These are phyloP conservation scores for Orthosia gracilis DNA, from an alignment of 2,888 invertebrate species.

Conservation along the genomic window DNA sequence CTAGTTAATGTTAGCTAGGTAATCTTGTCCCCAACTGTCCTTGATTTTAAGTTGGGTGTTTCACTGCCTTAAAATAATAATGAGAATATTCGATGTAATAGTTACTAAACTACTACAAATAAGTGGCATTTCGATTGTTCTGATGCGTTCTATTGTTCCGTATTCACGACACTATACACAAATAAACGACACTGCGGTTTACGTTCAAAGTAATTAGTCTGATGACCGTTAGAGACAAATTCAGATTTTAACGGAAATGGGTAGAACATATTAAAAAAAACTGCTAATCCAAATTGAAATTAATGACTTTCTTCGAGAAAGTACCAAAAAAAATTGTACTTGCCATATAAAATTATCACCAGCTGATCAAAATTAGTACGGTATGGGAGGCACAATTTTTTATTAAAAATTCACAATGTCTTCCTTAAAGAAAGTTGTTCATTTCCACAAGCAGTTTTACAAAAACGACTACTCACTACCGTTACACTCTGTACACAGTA, in stretches of 20 bases:
- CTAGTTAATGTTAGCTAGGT: constrained; percentile 91
- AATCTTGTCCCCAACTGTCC: constrained; percentile 91
- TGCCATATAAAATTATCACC: too few relatives aligned
- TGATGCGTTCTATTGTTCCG: constrained; percentile 78
- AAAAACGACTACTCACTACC: too few relatives aligned
- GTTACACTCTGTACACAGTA: constrained; percentile 28
- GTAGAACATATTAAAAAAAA: too few relatives aligned
- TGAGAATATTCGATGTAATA: constrained; percentile 85
- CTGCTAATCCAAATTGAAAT: too few relatives aligned
- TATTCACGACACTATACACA: constrained; percentile 72
- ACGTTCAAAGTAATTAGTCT: constrained; percentile 45
- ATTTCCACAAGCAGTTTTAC: too few relatives aligned
- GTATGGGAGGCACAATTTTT: too few relatives aligned
- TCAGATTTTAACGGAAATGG: not conserved
- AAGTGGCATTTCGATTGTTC: constrained; percentile 85
- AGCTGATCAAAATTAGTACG: too few relatives aligned
- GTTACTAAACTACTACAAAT: constrained; percentile 88
- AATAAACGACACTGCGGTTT: constrained; percentile 57
- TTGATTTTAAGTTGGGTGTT: constrained; percentile 90
- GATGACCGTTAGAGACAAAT: constrained; percentile 38
- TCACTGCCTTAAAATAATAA: constrained; percentile 91
- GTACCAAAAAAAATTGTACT: too few relatives aligned
- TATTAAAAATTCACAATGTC: too few relatives aligned
- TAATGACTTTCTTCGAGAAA: too few relatives aligned
- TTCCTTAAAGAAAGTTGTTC: too few relatives aligned